A percentile compares a stretch with the other conserved stretches of the same genome.
phyloP scores from a whole-genome alignment of 2,888 invertebrate species.

The Folsomia candida region DNA sequence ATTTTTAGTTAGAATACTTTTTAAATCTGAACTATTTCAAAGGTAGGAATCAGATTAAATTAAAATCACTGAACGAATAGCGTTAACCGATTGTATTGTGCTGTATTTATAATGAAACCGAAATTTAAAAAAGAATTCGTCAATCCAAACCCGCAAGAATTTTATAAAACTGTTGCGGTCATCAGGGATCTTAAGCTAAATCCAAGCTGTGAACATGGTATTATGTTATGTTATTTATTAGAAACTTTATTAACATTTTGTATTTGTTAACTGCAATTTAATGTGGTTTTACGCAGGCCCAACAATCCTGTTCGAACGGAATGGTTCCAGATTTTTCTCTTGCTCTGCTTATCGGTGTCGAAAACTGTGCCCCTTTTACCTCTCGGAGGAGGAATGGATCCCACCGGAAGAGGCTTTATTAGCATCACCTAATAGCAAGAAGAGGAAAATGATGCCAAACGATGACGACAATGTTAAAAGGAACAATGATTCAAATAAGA shows the following conservation, averaged over 20 bases:
- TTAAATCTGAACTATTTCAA: too few species aligned
- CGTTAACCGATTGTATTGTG: too few species aligned
- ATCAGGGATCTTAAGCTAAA: conserved; percentile 27
- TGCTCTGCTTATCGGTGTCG: conserved; percentile 31
- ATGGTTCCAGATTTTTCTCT: conserved; percentile 19
- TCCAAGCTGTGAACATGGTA: conserved; percentile 30
- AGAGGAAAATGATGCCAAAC: not conserved
- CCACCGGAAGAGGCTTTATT: not conserved
- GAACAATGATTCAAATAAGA: not conserved
- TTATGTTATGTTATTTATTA: not conserved
- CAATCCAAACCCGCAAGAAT: not conserved
- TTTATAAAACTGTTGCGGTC: conserved; percentile 24
- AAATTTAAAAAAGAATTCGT: too few species aligned
- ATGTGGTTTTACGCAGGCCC: conserved; percentile 17
- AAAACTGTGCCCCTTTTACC: conserved; percentile 23
- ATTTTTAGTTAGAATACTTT: too few species aligned
- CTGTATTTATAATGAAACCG: too few species aligned
- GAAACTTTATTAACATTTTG: not conserved
- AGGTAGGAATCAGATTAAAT: too few species aligned
- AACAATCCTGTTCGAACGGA: conserved; percentile 29
- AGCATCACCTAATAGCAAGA: conserved; percentile 8
- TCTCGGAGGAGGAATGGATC: conserved; percentile 28
- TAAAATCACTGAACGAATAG: too few species aligned
- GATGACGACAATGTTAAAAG: not conserved
- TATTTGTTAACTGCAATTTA: not conserved